These are phyloP conservation scores for Aurelia aurita complex sp. Pacific DNA, from an alignment of 30 jellyfish, hydroid and myxozoan genomes.

Conservation along the genomic window DNA sequence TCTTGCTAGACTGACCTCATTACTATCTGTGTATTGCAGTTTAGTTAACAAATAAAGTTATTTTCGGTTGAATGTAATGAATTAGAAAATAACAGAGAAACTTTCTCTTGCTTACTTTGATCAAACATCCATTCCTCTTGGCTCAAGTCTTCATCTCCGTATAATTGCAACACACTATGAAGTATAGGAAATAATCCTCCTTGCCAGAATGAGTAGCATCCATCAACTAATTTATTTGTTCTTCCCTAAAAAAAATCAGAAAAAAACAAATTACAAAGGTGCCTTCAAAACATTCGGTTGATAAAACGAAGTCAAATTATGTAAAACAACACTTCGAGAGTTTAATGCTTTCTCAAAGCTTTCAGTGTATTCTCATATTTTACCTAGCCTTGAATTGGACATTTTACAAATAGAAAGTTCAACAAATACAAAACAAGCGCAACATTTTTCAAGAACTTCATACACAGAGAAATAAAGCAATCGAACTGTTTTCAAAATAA, in stretches of 20 bases:
- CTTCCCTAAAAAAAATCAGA: constrained; percentile 76
- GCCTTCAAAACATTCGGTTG: not conserved
- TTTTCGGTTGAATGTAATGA: too few relatives aligned
- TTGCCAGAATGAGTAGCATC: constrained; percentile 98
- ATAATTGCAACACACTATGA: constrained; percentile 89
- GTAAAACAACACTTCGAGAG: too few relatives aligned
- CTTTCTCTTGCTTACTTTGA: constrained; percentile 60
- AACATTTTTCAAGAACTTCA: not conserved
- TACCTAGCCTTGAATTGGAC: too few relatives aligned
- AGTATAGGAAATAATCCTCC: constrained; percentile 93
- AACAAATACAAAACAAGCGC: too few relatives aligned
- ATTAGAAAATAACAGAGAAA: too few relatives aligned
- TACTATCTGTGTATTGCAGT: too few relatives aligned
- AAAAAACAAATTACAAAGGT: not conserved
- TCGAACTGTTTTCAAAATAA: not conserved
- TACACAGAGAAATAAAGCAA: not conserved
- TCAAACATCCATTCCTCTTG: constrained; percentile 94
- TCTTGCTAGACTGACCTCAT: too few relatives aligned
- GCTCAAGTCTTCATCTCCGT: constrained; percentile 83
- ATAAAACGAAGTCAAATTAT: not conserved
- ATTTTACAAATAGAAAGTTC: too few relatives aligned
- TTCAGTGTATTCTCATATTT: too few relatives aligned
- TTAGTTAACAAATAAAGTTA: too few relatives aligned
- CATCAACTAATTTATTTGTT: constrained; percentile 91
- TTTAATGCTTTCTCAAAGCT: too few relatives aligned